Conservation (phyloP, 2,113 vertebrate species). For the Isurus oxyrinchus region DNA sequence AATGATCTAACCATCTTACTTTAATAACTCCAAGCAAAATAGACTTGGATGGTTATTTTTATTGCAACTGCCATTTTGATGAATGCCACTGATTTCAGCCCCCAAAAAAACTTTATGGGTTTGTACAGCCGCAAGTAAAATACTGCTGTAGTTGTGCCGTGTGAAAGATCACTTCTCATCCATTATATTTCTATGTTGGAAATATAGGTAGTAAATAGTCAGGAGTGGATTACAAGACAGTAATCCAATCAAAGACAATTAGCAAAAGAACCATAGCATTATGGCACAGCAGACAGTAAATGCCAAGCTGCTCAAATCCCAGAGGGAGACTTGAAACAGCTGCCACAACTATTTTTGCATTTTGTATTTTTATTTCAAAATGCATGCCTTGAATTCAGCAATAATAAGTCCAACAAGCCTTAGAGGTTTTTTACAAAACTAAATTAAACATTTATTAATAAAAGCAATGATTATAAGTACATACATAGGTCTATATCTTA, state of each 20-base stretch:
- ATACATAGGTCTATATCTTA: too few relatives aligned
- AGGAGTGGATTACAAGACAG: background rate
- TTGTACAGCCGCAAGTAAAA: background rate
- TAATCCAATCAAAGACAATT: background rate
- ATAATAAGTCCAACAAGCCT: too few relatives aligned
- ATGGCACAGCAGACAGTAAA: too few relatives aligned
- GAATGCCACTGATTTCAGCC: background rate
- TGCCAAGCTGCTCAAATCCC: too few relatives aligned
- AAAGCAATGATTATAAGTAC: too few relatives aligned
- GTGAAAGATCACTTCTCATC: background rate
- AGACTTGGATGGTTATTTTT: background rate
- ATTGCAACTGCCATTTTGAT: background rate
- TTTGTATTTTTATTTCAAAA: too few relatives aligned
- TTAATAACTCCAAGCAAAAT: background rate
- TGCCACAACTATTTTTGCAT: too few relatives aligned
- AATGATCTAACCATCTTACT: too few relatives aligned
- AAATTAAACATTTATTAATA: too few relatives aligned
- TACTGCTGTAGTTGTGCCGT: background rate
- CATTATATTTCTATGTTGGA: background rate
- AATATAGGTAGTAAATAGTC: background rate
- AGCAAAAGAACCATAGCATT: background rate
- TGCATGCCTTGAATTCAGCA: too few relatives aligned
- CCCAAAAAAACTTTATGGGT: background rate
- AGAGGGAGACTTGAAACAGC: too few relatives aligned
- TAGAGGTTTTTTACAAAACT: too few relatives aligned